These are phyloP conservation scores for Troides helena DNA, from an alignment of 2,888 invertebrate species.

Conservation along the genomic window DNA sequence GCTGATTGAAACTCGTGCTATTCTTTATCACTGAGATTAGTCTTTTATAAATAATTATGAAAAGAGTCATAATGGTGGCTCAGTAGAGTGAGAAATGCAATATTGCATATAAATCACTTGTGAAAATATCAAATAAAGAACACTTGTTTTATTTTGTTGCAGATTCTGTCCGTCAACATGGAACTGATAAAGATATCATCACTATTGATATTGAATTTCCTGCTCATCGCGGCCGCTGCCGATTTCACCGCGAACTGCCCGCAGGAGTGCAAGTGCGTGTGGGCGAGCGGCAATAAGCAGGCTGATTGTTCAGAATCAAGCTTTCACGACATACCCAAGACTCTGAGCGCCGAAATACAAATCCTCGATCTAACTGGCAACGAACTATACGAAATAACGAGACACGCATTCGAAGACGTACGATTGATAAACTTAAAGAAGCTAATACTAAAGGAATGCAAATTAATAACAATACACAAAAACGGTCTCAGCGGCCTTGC, in stretches of 20 bases:
- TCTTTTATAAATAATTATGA: no score
- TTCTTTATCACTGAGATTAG: no score
- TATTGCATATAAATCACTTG: no score
- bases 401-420: slow-evolving; percentile 84
- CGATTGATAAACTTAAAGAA: slow-evolving; percentile 90
- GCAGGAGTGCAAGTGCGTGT: slow-evolving; percentile 88
- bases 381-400: slow-evolving; percentile 82
- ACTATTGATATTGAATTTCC: slow-evolving; percentile 46
- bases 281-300: slow-evolving; percentile 91
- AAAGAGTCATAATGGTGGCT: slow-evolving; percentile 7
- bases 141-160: slow-evolving; percentile 54
- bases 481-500: slow-evolving; percentile 87
- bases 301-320: slow-evolving; percentile 87
- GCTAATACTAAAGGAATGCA: slow-evolving; percentile 86
- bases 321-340: slow-evolving; percentile 85
- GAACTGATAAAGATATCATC: slow-evolving; percentile 44
- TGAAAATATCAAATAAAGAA: neutral
- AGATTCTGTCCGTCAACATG: slow-evolving; percentile 59
- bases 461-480: slow-evolving; percentile 85
- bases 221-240: slow-evolving; percentile 54
- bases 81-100: no score
- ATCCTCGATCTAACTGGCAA: slow-evolving; percentile 87
- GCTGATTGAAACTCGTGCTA: no score
- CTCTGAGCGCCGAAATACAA: slow-evolving; percentile 86
- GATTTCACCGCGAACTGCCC: slow-evolving; percentile 83